These are phyloP conservation scores for Antennarius maculatus DNA, from an alignment of 2,797 vertebrate species.

Conservation along the genomic window DNA sequence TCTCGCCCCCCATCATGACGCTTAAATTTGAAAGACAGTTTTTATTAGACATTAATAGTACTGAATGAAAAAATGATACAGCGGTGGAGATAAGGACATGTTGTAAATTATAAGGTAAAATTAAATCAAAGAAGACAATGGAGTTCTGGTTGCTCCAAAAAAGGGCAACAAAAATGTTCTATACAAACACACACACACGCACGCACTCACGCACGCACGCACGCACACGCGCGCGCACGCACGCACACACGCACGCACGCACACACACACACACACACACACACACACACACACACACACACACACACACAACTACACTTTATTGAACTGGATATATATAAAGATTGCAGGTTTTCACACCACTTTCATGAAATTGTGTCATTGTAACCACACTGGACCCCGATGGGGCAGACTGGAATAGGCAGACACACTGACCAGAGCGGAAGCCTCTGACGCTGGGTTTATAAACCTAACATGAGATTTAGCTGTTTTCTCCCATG, in stretches of 20 bases:
- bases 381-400: neutral
- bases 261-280: too few relatives aligned
- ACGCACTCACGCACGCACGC: neutral
- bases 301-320: too few relatives aligned
- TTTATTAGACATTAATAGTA: neutral
- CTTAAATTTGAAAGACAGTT: neutral
- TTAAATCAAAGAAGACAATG: neutral
- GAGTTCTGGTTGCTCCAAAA: too few relatives aligned
- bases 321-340: too few relatives aligned
- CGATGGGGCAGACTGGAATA: slow-evolving; percentile 1
- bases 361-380: neutral
- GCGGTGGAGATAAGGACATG: neutral
- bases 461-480: slow-evolving; percentile 24
- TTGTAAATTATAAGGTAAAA: neutral
- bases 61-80: neutral
- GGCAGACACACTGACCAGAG: slow-evolving; percentile 20
- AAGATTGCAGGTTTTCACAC: too few relatives aligned
- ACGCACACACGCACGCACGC: neutral
- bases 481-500: slow-evolving; percentile 3
- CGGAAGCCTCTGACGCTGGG: slow-evolving; percentile 4
- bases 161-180: too few relatives aligned
- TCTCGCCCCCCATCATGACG: too few relatives aligned
- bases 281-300: too few relatives aligned
- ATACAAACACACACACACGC: neutral
- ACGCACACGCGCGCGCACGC: neutral